Percentiles rank a stretch among this genome's conserved stretches.
Conservation (phyloP, 2,797 vertebrate species). For the Podargus strigoides region DNA sequence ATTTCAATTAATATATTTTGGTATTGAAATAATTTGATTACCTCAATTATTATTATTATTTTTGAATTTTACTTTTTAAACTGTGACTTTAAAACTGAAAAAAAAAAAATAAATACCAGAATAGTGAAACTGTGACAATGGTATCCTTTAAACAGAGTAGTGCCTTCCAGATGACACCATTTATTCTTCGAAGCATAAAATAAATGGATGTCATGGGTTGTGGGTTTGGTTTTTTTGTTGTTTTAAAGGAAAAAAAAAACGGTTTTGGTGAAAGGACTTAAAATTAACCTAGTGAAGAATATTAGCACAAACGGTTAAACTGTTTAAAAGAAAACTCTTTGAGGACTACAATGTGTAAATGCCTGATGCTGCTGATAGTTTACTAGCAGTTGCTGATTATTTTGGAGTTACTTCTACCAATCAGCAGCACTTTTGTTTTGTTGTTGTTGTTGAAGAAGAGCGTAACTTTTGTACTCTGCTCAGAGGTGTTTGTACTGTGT, state of each 20-base stretch:
- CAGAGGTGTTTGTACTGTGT: slow-evolving; percentile 36
- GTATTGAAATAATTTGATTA: slow-evolving; percentile 79
- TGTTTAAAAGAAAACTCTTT: slow-evolving; percentile 68
- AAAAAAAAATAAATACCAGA: slow-evolving; percentile 32
- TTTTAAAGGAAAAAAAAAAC: slow-evolving; percentile 69
- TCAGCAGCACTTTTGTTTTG: not conserved
- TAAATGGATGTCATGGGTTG: slow-evolving; percentile 64
- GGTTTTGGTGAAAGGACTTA: slow-evolving; percentile 91
- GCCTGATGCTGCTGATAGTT: slow-evolving; percentile 41
- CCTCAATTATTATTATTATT: slow-evolving; percentile 69
- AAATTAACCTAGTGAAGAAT: slow-evolving; percentile 63
- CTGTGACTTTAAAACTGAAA: slow-evolving; percentile 76
- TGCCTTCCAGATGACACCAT: slow-evolving; percentile 78
- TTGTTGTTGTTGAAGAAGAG: not conserved
- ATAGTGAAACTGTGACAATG: slow-evolving; percentile 68
- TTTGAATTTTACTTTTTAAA: slow-evolving; percentile 75
- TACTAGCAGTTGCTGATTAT: slow-evolving; percentile 30
- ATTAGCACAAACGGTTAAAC: slow-evolving; percentile 64
- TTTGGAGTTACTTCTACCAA: not conserved
- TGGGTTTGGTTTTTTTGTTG: not conserved
- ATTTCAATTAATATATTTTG: slow-evolving; percentile 55
- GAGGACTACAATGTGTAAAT: slow-evolving; percentile 64
- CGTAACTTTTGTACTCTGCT: slow-evolving; percentile 53
- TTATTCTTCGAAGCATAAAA: not conserved
- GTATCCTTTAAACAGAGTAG: slow-evolving; percentile 69